Evolutionary conservation across 2,888 invertebrate genomes (phyloP), one percentile per base, ranked within the genome.

Genomic region (Sesia bembeciformis): DNA sequence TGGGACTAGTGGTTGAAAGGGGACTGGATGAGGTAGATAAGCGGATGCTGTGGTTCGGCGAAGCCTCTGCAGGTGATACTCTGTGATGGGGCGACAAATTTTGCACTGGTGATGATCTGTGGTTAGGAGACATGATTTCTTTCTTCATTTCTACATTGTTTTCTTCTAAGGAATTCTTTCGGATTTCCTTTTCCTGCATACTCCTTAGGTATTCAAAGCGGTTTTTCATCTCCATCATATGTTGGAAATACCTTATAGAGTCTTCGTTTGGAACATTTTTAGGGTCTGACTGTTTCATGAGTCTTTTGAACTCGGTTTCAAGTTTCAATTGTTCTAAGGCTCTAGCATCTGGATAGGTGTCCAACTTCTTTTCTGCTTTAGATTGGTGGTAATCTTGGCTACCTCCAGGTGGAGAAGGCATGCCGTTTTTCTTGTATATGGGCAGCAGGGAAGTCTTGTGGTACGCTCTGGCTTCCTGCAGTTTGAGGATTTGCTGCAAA

Each of bases 401-500:
- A 86, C 90, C 70, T 84, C 90, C 72, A 78, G 91, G 74, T 75
- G 93, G 62, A 78, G 92, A 77, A 69, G 92, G 77, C 57, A 84
- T 66, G 58, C 84, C 79, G 67, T 84, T 81, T 70, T 87, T 81
- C 69, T 85, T 84, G 80, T 87, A 84, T 60, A 90, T 74, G 3
- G 87, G 84, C 52, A 91, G 67, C 78, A 90, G 74, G 76, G 91
- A 81, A 77, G 91, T 84, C 90, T 93, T 86, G 76, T 88, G 85
- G 7, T 86, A 74, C 66, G 95, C 94, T 79, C 96, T 93, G 59
- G 97, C 97, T 90, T 96, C 96, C 72, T 95, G 95, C 72, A 97
- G 95, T 70, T 96, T 93, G 70, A 97, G 93, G 81, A 97, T 97
- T 88, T 97, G 97, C 81, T 97, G 96, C 64, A 97, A 91, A 66